Conservation (phyloP, 2,113 vertebrate genomes). For the Australoheros scitulus region DNA sequence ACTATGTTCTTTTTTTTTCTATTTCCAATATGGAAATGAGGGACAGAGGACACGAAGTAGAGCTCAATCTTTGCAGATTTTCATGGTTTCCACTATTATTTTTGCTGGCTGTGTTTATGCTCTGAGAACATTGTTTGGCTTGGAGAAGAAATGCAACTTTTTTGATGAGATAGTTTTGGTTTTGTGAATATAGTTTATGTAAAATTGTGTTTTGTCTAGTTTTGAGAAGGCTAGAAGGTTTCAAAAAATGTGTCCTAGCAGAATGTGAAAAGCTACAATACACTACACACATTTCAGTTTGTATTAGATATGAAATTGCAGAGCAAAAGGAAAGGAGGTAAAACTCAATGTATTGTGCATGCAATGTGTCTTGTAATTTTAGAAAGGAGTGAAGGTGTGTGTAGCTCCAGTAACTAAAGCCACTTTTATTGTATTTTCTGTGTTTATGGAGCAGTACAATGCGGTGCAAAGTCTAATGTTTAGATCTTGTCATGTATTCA, state of each 20-base stretch:
- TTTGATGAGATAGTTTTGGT: neutral
- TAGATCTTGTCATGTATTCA: neutral
- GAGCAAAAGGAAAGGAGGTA: neutral
- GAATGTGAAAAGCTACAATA: neutral
- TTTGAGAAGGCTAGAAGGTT: neutral
- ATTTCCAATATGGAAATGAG: neutral
- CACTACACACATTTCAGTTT: neutral
- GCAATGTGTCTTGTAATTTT: neutral
- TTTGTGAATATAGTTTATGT: neutral
- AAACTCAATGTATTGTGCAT: neutral
- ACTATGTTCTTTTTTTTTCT: neutral
- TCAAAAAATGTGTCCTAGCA: neutral
- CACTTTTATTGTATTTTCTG: neutral
- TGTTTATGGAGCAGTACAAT: neutral
- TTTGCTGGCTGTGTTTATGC: neutral
- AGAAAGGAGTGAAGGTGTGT: neutral
- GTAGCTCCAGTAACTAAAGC: neutral
- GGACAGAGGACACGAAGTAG: neutral
- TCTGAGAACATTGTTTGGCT: neutral
- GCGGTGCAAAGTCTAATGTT: neutral
- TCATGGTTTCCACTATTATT: neutral
- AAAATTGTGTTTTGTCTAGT: neutral
- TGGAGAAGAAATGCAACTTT: neutral
- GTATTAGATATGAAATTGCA: neutral
- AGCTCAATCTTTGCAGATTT: neutral